Base-by-base conservation (phyloP, 64 coral and sea anemone species). In the Acropora yongei region DNA sequence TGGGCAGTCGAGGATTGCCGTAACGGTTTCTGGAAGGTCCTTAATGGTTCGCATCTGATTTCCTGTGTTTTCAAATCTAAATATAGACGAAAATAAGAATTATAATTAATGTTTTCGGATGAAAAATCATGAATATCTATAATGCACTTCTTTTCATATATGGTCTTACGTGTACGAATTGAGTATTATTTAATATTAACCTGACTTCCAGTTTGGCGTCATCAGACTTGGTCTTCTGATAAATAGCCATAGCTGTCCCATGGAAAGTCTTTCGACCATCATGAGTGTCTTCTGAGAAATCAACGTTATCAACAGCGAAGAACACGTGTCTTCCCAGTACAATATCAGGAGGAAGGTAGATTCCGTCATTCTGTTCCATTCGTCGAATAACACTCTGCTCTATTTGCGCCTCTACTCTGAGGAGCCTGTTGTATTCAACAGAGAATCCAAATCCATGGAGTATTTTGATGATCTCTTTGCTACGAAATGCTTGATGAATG, bases 321-420 rank as follows among this genome's bases (percentile, higher is more conserved):
- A 78, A 92, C 45, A 92, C 75, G 46, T 87, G 91, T n/a, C 82
- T n/a, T 44, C 82, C 91, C 20, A 46, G 63, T 4, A 92, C 91
- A 41, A 92, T 87, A 47, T 77, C 91, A n/a, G 82, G 91, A n/a
- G 82, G 91, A 6, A 92, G 49, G 72, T 76, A 92, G 17, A 86
- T n/a, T 30, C 82, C 82, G 40, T 49, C 82, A 71, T 86, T 68
- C 8, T 86, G 9, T 68, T 86, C 16, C 55, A 71, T 86, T 17
- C 87, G 72, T 46, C 77, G 41, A 53, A 89, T 19, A 18, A 89
- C 87, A 77, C 20, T 78, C 63, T 20, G 14, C 57, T 89, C 73
- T 19, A 89, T 78, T 11, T 89, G 72, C 17, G 72, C 44, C 77
- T 89, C 87, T 78, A 89, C 71, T 57, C 74, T 55, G 50, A 55